phyloP scores from a whole-genome alignment of 2,888 invertebrate species.

The Hydraecia micacea region DNA sequence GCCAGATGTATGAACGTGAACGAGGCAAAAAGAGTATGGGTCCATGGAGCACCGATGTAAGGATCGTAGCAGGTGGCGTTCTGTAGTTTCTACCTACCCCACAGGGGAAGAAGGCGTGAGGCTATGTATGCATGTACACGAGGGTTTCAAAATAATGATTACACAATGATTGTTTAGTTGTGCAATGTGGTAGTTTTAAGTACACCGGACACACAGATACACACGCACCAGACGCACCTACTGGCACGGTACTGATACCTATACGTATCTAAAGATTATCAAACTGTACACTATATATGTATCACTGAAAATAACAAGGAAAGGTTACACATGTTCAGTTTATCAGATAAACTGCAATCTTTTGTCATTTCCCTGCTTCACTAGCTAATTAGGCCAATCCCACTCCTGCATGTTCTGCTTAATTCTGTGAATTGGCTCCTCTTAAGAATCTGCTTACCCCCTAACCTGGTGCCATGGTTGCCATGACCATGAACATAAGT shows the following conservation, averaged over 20 bases:
- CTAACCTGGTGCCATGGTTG: neutral
- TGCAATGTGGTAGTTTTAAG: neutral
- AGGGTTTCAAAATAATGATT: neutral
- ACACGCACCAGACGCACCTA: neutral
- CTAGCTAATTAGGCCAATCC: neutral
- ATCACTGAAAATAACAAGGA: neutral
- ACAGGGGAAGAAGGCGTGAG: neutral
- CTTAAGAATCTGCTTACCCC: neutral
- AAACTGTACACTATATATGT: neutral
- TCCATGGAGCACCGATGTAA: too few relatives aligned
- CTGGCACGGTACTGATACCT: neutral
- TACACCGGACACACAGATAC: neutral
- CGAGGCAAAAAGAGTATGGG: neutral
- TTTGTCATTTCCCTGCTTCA: neutral
- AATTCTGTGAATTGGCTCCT: neutral
- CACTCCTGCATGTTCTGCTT: neutral
- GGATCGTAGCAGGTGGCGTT: neutral
- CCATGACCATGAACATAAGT: neutral
- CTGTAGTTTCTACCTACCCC: neutral
- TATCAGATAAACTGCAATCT: conserved; percentile 1
- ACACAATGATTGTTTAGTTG: neutral
- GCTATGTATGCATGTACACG: neutral
- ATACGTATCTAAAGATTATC: neutral
- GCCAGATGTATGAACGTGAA: neutral
- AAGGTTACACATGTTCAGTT: neutral